These are phyloP conservation scores for Rhadinocentrus ornatus DNA, from an alignment of 2,797 vertebrate genomes.

Conservation along the genomic window DNA sequence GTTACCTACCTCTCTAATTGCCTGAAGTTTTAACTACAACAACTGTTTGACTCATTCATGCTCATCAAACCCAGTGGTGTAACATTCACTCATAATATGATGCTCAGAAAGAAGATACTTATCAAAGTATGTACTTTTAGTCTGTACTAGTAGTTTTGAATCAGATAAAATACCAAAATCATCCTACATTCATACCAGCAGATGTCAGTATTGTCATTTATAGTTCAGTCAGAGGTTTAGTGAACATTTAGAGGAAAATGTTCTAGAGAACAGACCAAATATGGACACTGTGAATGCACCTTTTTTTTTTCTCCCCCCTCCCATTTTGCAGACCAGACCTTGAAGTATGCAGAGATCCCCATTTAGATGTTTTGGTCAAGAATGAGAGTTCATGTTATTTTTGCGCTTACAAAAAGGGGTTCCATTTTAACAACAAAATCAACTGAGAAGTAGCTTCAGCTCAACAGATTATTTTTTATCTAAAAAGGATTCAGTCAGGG, in stretches of 20 bases:
- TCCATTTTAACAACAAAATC: conserved; percentile 7
- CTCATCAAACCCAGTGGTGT: neutral
- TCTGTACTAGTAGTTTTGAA: neutral
- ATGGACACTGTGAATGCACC: conserved; percentile 76
- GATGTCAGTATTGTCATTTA: conserved; percentile 75
- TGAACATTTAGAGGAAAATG: conserved; percentile 57
- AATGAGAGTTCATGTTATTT: conserved; percentile 31
- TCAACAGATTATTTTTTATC: conserved; percentile 3
- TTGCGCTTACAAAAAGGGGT: neutral
- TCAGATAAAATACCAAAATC: neutral
- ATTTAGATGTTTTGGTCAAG: conserved; percentile 47
- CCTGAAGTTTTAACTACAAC: neutral
- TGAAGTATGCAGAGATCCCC: conserved; percentile 61
- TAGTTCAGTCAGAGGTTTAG: conserved; percentile 36
- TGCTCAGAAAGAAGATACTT: neutral
- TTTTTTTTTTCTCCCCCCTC: conserved; percentile 47
- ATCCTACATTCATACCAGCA: conserved; percentile 77
- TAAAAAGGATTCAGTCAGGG: neutral
- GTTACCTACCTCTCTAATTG: neutral
- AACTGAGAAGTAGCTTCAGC: conserved; percentile 1
- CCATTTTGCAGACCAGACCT: conserved; percentile 58
- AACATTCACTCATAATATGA: neutral
- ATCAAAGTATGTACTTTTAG: neutral
- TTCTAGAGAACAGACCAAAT: conserved; percentile 77
- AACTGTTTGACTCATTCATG: neutral